phyloP scores from a whole-genome alignment of 2,888 invertebrate species.

The Schizaphis graminum region DNA sequence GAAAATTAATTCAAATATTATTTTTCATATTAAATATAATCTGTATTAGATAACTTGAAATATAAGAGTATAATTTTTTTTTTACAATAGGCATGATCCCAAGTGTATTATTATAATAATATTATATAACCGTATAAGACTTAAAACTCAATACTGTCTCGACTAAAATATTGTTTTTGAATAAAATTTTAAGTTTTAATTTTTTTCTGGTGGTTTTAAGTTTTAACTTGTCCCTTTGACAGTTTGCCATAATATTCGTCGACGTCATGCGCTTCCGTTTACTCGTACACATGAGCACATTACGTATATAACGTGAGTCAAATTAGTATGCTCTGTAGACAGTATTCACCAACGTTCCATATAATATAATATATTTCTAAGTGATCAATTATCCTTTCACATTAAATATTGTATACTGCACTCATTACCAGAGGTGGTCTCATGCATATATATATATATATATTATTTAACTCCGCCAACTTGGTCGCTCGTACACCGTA shows the following conservation, averaged over 20 bases:
- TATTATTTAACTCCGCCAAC: conserved; percentile 18
- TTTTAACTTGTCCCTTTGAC: not conserved
- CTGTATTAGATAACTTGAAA: not conserved
- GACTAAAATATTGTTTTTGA: too few species aligned
- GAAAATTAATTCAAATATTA: not conserved
- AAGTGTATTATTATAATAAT: not conserved
- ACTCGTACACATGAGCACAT: not conserved
- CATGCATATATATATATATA: not conserved
- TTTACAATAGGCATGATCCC: not conserved
- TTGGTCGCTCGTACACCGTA: not conserved
- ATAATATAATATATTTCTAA: conserved; percentile 32
- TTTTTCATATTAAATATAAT: not conserved
- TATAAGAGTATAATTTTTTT: not conserved
- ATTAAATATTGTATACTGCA: not conserved
- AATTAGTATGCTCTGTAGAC: conserved; percentile 37
- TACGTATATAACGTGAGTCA: not conserved
- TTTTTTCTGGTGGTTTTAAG: not conserved
- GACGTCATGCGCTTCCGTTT: not conserved
- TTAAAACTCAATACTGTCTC: not conserved
- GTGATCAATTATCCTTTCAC: conserved; percentile 61
- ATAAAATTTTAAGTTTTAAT: not conserved
- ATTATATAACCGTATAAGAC: not conserved
- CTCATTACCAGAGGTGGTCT: not conserved
- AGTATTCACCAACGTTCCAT: not conserved
- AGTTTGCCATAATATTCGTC: not conserved